Conservation (phyloP, 2,797 vertebrate species). For the Ctenopoma multispine region DNA sequence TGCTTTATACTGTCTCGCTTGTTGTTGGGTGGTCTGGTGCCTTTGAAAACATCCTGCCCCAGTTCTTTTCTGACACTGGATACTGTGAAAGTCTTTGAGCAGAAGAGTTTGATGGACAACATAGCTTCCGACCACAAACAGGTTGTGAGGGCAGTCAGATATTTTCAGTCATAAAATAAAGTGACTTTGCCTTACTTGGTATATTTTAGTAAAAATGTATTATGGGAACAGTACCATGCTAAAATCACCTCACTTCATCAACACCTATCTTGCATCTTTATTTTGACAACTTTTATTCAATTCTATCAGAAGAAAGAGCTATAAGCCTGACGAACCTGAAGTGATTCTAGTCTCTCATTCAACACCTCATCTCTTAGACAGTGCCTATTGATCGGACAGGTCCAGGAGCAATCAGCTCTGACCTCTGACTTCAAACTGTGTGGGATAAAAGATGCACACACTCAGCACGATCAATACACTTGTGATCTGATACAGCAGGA, state of each 20-base stretch:
- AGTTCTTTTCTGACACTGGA: no score
- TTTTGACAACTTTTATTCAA: not conserved
- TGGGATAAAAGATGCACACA: slow-evolving; percentile 4
- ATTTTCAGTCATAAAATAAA: no score
- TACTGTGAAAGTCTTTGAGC: no score
- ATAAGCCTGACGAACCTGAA: slow-evolving; percentile 1
- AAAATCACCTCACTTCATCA: not conserved
- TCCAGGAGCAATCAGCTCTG: not conserved
- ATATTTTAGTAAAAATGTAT: no score
- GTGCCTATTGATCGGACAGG: slow-evolving; percentile 10
- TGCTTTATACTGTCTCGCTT: no score
- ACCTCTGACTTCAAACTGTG: slow-evolving; percentile 34
- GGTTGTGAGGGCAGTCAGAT: no score
- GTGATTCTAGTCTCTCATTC: not conserved
- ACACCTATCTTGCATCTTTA: not conserved
- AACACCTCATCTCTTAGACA: slow-evolving; percentile 2
- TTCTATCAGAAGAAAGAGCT: not conserved
- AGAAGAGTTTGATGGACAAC: no score
- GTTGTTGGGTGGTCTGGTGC: no score
- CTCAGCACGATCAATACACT: slow-evolving; percentile 25
- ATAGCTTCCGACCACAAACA: no score
- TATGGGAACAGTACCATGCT: not conserved
- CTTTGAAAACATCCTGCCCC: no score
- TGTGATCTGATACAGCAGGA: slow-evolving; percentile 20
- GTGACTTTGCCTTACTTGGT: no score